Evolutionary conservation across 2,888 invertebrate genomes (phyloP).

Genomic region (Willowsia nigromaculata): DNA sequence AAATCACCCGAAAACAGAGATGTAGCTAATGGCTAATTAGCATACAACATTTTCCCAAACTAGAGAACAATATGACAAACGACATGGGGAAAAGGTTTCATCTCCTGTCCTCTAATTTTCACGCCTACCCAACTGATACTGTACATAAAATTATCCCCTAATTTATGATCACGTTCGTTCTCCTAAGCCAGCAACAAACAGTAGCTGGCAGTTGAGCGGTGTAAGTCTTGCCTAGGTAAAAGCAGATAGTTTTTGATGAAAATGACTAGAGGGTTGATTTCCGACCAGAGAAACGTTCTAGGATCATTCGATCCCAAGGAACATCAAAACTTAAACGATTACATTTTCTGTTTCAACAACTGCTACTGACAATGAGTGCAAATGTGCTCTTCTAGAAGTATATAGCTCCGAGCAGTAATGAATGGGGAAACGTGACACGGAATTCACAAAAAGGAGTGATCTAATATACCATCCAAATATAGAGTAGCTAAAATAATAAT

Average conservation of each 20-base stretch:
- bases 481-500: slow-evolving; percentile 3
- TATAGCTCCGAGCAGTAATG: slow-evolving; percentile 52
- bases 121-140: slow-evolving; percentile 30
- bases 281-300: slow-evolving; percentile 41
- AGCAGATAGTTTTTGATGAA: slow-evolving; percentile 32
- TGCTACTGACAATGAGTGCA: slow-evolving; percentile 45
- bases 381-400: slow-evolving; percentile 1
- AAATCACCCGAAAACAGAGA: slow-evolving; percentile 1
- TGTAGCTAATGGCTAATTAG: slow-evolving; percentile 63
- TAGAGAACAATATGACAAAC: slow-evolving; percentile 35
- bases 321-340: slow-evolving; percentile 62
- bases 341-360: slow-evolving; percentile 38
- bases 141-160: slow-evolving; percentile 26
- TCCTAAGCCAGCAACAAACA: background rate
- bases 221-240: background rate
- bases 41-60: slow-evolving; percentile 50
- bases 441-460: background rate
- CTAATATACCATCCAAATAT: too few relatives aligned
- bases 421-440: slow-evolving; percentile 49
- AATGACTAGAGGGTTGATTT: slow-evolving; percentile 65
- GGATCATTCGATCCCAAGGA: slow-evolving; percentile 42
- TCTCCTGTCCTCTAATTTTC: slow-evolving; percentile 45
- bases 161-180: slow-evolving; percentile 20
- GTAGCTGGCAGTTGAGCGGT: background rate
- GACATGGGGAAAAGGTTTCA: slow-evolving; percentile 29